phyloP scores from a whole-genome alignment of 92 coral and sea anemone genomes.

The Heteractis magnifica region DNA sequence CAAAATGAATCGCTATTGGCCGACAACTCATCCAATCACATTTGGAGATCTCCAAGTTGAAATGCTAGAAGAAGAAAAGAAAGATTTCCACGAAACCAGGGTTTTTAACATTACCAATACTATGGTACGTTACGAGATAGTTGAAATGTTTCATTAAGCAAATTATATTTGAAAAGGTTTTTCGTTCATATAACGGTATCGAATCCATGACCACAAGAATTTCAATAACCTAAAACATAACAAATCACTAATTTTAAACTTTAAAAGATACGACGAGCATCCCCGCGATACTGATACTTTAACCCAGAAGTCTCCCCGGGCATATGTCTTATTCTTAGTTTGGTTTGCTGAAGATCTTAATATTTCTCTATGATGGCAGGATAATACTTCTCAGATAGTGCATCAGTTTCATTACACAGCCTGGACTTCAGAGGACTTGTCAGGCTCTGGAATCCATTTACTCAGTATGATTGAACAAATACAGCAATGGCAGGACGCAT shows the following conservation, averaged over 20 bases:
- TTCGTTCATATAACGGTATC: too few relatives aligned
- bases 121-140: slow-evolving; percentile 42
- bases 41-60: slow-evolving; percentile 78
- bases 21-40: slow-evolving; percentile 72
- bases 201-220: too few relatives aligned
- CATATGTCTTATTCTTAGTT: not conserved
- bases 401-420: slow-evolving; percentile 85
- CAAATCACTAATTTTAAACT: too few relatives aligned
- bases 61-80: slow-evolving; percentile 64
- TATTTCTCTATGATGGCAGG: slow-evolving; percentile 39
- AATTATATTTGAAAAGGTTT: too few relatives aligned
- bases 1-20: slow-evolving; percentile 95
- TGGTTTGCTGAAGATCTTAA: too few relatives aligned
- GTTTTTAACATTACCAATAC: slow-evolving; percentile 80
- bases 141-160: too few relatives aligned
- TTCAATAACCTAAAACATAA: too few relatives aligned
- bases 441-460: slow-evolving; percentile 69
- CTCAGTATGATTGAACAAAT: slow-evolving; percentile 86
- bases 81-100: slow-evolving; percentile 67
- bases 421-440: slow-evolving; percentile 75
- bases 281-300: too few relatives aligned
- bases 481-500: slow-evolving; percentile 73
- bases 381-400: slow-evolving; percentile 72
- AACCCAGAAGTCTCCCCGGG: not conserved
- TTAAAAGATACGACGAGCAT: too few relatives aligned